Evolutionary conservation across 2,113 vertebrate species (phyloP).

Genomic region (Rhea pennata): DNA sequence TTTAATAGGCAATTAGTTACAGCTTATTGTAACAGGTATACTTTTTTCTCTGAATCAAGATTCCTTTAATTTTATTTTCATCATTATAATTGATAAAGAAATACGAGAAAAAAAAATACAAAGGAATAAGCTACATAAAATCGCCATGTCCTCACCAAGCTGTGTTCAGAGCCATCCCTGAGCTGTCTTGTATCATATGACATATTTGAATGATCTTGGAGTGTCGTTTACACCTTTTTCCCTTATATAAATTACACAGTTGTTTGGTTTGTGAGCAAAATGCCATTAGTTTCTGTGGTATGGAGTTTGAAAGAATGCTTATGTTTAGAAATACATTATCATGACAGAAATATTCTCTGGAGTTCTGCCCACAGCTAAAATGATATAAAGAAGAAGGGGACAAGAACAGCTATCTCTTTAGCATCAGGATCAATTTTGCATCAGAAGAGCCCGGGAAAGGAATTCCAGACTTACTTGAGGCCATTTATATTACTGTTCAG

Average conservation of each 20-base stretch:
- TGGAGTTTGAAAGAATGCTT: not conserved
- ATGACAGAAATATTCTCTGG: not conserved
- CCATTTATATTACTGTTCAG: not conserved
- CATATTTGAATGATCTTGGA: not conserved
- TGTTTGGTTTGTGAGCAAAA: not conserved
- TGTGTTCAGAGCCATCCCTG: not conserved
- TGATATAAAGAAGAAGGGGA: not conserved
- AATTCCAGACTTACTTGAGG: not conserved
- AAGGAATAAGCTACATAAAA: not conserved
- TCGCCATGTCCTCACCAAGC: not conserved
- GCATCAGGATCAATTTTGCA: not conserved
- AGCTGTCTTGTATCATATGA: not conserved
- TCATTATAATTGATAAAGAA: not conserved
- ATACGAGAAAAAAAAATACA: not conserved
- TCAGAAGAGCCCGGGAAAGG: not conserved
- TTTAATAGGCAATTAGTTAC: slow-evolving; percentile 17
- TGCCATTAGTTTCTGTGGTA: not conserved
- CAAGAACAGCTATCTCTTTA: not conserved
- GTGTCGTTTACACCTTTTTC: not conserved
- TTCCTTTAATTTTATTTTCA: not conserved
- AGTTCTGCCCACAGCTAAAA: not conserved
- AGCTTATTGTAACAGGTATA: not conserved
- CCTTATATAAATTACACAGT: not conserved
- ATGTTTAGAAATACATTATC: not conserved
- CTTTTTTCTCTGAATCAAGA: not conserved